Evolutionary conservation across 2,888 invertebrate genomes (phyloP), one percentile per base, ranked within the genome.

Genomic region (Ichneumoninae sp.): DNA sequence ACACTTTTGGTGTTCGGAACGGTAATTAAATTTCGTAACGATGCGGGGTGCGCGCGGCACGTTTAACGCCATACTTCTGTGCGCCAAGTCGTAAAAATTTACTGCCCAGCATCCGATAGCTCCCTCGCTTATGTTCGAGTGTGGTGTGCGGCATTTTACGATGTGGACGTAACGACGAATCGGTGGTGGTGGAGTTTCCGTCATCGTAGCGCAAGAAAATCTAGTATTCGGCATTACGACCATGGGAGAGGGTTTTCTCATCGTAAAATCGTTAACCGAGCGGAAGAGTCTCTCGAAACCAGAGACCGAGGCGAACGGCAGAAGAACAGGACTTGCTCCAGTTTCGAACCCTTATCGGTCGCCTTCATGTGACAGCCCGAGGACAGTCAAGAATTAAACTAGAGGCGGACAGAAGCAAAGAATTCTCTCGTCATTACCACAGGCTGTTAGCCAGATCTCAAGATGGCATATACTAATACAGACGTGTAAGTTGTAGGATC

Each of bases 11-110:
- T 66, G 65, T 77, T 69, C 54, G 66, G 80, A 68, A 74, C 33
- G 81, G 65, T 84, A 81, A 84, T 84, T 84, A 84, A 81, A 81
- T 66, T 81, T 84, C 44, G 70, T 81, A 81, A 81, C 81, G 77
- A 81, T 60, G 33, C 75, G 5, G 57, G 62, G 75, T 69, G 68
- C 40, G 75, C 44, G 75, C 44, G 75, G 75, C 80, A 69, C 69
- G 74, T 80, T 80, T 75, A 47, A 80, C 60, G n/a, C 62, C 19
- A 60, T 44, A 44, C 13, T 44, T 47, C 36, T 54, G 54, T 60
- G 62, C 47, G 65, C 47, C 54, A 0, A 74, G 74, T 81, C 81
- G 81, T 84, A 80, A 84, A 84, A 84, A 75, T 74, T 77, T 69
- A 72, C 70, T 68, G 68, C 74, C 78, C 69, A 30, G 19, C 74